Conservation (phyloP, 2,113 vertebrate genomes). For the Sebastes schlegelii region DNA sequence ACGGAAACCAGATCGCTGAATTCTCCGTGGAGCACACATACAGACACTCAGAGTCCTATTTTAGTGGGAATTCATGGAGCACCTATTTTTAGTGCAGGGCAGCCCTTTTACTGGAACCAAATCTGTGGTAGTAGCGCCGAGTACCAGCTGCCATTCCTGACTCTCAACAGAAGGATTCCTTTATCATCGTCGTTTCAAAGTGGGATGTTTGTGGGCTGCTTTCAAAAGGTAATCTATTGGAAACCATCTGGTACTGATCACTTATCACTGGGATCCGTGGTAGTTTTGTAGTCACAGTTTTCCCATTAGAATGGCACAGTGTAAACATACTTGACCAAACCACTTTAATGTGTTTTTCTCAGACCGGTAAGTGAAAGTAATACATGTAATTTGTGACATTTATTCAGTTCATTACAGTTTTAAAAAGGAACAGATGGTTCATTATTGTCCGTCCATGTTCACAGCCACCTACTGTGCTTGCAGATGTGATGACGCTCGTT, state of each 20-base stretch:
- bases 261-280: neutral
- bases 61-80: slow-evolving; percentile 38
- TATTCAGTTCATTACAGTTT: neutral
- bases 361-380: neutral
- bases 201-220: slow-evolving; percentile 10
- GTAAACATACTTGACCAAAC: neutral
- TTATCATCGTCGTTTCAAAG: slow-evolving; percentile 15
- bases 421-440: neutral
- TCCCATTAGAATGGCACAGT: neutral
- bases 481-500: neutral
- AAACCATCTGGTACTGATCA: slow-evolving; percentile 32
- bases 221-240: slow-evolving; percentile 11
- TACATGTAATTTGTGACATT: no score
- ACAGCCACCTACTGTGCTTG: neutral
- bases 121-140: neutral
- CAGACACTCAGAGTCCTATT: slow-evolving; percentile 9
- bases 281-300: neutral
- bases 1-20: slow-evolving; percentile 54
- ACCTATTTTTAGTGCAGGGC: slow-evolving; percentile 51
- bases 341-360: neutral
- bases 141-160: slow-evolving; percentile 30
- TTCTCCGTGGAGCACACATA: slow-evolving; percentile 15
- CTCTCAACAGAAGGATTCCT: slow-evolving; percentile 23
- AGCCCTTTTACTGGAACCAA: neutral
- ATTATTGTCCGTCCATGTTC: neutral